phyloP scores from a whole-genome alignment of 1,140 invertebrate species.

The Vanessa tameamea region DNA sequence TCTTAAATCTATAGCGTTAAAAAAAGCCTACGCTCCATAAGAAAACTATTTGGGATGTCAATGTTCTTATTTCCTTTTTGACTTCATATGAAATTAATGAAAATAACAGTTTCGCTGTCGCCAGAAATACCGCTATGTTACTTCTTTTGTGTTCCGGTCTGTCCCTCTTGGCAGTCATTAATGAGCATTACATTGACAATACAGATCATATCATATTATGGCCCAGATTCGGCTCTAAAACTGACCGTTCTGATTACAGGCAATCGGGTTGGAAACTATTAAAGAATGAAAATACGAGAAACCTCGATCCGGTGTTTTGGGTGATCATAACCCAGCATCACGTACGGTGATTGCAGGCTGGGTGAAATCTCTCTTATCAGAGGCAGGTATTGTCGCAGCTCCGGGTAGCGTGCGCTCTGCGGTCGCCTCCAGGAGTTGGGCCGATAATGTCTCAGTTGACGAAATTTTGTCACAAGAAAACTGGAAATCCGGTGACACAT shows the following conservation, averaged over 20 bases:
- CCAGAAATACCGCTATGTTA: conserved; percentile 17
- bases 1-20: conserved; percentile 21
- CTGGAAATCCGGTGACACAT: conserved; percentile 33
- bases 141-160: conserved; percentile 24
- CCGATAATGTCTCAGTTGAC: conserved; percentile 25
- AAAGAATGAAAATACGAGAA: not conserved
- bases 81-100: conserved; percentile 13
- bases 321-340: not conserved
- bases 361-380: conserved; percentile 16
- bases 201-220: conserved; percentile 17
- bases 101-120: conserved; percentile 12
- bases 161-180: conserved; percentile 9
- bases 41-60: conserved; percentile 30
- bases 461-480: conserved; percentile 33
- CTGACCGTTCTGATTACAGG: conserved; percentile 4
- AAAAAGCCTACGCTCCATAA: conserved; percentile 1
- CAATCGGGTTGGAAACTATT: conserved; percentile 3
- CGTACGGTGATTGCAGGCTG: conserved; percentile 33
- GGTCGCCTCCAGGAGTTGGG: conserved; percentile 36
- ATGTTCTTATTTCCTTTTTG: conserved; percentile 36
- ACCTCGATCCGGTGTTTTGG: conserved; percentile 1
- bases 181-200: not conserved
- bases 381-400: conserved; percentile 23
- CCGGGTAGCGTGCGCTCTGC: conserved; percentile 33
- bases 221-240: conserved; percentile 21